Conservation (phyloP, 1,140 invertebrate genomes). For the Drosophila asahinai region DNA sequence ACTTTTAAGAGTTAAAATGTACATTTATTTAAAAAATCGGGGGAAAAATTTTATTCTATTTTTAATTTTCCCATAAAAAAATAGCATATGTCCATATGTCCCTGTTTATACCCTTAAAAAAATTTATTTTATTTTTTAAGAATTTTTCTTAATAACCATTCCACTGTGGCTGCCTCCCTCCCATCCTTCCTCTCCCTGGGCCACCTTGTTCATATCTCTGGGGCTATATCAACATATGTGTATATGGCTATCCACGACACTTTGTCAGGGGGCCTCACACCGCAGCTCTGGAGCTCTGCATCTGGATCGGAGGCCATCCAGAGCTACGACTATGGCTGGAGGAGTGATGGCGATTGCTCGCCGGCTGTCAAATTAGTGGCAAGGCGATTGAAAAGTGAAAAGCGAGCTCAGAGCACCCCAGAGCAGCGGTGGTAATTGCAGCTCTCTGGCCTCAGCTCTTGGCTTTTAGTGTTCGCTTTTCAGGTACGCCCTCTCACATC, state of each 20-base stretch:
- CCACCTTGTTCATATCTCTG: conserved; percentile 15
- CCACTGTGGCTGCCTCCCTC: neutral
- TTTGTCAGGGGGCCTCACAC: conserved; percentile 49
- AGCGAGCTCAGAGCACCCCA: conserved; percentile 34
- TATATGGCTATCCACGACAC: conserved; percentile 63
- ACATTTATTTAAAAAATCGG: too few relatives aligned
- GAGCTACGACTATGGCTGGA: conserved; percentile 6
- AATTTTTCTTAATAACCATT: too few relatives aligned
- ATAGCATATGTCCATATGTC: too few relatives aligned
- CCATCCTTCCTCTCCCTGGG: neutral
- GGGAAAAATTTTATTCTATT: too few relatives aligned
- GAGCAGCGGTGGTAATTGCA: conserved; percentile 47
- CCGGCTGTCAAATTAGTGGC: conserved; percentile 80
- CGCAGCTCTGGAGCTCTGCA: neutral
- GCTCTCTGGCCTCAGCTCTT: conserved; percentile 37
- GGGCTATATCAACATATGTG: conserved; percentile 50
- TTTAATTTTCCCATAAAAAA: too few relatives aligned
- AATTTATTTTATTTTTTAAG: too few relatives aligned
- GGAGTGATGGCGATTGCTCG: conserved; percentile 75
- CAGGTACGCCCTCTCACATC: conserved; percentile 54
- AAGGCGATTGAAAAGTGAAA: conserved; percentile 79
- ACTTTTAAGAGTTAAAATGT: too few relatives aligned
- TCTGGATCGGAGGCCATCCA: neutral
- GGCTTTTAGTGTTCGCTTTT: conserved; percentile 18
- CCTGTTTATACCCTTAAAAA: too few relatives aligned